phyloP scores from a whole-genome alignment of 1,140 invertebrate genomes.

The Aporrectodea caliginosa region DNA sequence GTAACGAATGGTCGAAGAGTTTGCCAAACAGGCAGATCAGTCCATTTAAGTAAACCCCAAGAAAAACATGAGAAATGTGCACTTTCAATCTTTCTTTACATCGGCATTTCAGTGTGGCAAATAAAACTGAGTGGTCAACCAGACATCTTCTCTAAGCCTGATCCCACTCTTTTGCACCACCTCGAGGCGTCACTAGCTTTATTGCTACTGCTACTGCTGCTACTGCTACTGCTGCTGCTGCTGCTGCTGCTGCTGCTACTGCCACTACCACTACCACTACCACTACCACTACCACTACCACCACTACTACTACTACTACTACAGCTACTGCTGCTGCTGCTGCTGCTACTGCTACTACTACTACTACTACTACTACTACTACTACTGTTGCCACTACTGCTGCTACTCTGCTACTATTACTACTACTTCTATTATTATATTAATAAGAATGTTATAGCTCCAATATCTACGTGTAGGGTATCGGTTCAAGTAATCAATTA shows the following conservation, averaged over 20 bases:
- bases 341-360: not conserved
- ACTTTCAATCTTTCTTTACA: too few relatives aligned
- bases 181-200: not conserved
- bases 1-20: too few relatives aligned
- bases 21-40: not conserved
- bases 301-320: not conserved
- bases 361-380: not conserved
- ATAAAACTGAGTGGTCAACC: too few relatives aligned
- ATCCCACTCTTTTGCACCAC: not conserved
- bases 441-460: not conserved
- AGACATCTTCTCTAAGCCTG: not conserved
- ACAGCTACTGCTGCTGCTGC: not conserved
- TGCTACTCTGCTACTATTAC: not conserved
- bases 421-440: not conserved
- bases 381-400: not conserved
- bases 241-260: constrained; percentile 1
- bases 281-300: not conserved
- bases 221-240: not conserved
- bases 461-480: not conserved
- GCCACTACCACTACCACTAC: not conserved
- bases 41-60: not conserved
- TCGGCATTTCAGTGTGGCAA: too few relatives aligned
- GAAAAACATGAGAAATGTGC: not conserved
- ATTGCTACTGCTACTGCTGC: not conserved
- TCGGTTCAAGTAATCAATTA: too few relatives aligned